Evolutionary conservation across 2,797 vertebrate genomes (phyloP).

Genomic region (Parambassis ranga): DNA sequence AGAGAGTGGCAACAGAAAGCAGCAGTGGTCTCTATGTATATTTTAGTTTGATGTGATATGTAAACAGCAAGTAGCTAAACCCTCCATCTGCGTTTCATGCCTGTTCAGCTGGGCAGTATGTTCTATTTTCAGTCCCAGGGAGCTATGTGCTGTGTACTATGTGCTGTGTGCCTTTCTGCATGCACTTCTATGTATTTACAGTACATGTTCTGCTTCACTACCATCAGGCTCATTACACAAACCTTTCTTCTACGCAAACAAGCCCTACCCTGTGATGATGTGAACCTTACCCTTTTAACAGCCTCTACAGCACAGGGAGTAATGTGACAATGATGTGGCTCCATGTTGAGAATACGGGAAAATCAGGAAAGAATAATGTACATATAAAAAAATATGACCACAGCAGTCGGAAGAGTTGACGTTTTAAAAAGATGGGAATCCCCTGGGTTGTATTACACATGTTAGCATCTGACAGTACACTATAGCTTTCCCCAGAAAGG

Average conservation of each 20-base stretch:
- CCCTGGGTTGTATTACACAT: constrained; percentile 31
- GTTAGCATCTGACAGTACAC: constrained; percentile 45
- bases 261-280: constrained; percentile 1
- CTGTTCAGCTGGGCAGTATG: constrained; percentile 26
- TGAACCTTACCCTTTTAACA: constrained; percentile 49
- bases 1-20: not conserved
- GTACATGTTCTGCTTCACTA: constrained; percentile 49
- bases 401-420: constrained; percentile 1
- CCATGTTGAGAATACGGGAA: not conserved
- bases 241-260: constrained; percentile 54
- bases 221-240: constrained; percentile 53
- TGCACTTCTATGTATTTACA: constrained; percentile 52
- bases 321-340: constrained; percentile 9
- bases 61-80: constrained; percentile 36
- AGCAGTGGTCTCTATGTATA: constrained; percentile 49
- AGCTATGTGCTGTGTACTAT: constrained; percentile 13
- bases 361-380: not conserved
- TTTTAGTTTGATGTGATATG: constrained; percentile 47
- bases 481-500: constrained; percentile 43
- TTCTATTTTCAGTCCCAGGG: constrained; percentile 52
- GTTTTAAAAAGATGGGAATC: constrained; percentile 53
- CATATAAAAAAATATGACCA: constrained; percentile 1
- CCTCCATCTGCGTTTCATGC: constrained; percentile 50
- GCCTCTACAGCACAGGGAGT: not conserved
- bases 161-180: constrained; percentile 15